phyloP scores from a whole-genome alignment of 2,113 vertebrate species.

The Aegithalos caudatus region DNA sequence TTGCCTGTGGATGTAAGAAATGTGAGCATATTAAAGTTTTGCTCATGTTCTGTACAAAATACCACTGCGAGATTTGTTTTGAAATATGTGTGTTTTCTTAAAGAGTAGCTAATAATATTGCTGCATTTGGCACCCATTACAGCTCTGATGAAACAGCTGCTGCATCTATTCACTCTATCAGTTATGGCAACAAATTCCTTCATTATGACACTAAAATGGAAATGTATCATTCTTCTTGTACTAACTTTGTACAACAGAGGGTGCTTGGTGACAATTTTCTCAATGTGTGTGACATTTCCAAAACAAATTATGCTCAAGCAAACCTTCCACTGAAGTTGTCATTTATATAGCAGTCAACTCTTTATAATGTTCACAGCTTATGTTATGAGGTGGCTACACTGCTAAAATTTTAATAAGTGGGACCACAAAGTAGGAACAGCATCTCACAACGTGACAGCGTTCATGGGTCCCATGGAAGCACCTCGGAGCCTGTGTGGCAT shows the following conservation, averaged over 20 bases:
- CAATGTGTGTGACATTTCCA: conserved; percentile 61
- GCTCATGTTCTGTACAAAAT: not conserved
- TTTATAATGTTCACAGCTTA: conserved; percentile 26
- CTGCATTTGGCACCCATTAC: conserved; percentile 40
- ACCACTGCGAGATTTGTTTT: conserved; percentile 18
- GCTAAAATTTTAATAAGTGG: conserved; percentile 25
- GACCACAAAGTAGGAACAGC: not conserved
- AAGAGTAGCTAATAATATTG: conserved; percentile 38
- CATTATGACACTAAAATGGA: conserved; percentile 73
- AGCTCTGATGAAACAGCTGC: conserved; percentile 63
- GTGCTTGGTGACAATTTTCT: conserved; percentile 67
- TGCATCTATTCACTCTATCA: conserved; percentile 57
- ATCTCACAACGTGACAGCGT: not conserved
- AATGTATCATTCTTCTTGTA: conserved; percentile 69
- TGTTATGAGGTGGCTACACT: conserved; percentile 22
- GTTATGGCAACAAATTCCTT: conserved; percentile 67
- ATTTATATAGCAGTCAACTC: conserved; percentile 11
- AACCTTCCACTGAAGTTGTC: conserved; percentile 38
- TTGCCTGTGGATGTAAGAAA: not conserved
- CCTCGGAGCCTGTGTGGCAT: conserved; percentile 1
- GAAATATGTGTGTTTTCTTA: not conserved
- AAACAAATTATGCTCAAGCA: conserved; percentile 57
- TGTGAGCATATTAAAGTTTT: not conserved
- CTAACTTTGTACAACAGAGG: conserved; percentile 72
- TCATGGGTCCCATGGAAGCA: not conserved